A percentile compares a stretch with the other conserved stretches of the same genome.
Conservation (phyloP, 2,888 invertebrate genomes). For the Amaurobius ferox region DNA sequence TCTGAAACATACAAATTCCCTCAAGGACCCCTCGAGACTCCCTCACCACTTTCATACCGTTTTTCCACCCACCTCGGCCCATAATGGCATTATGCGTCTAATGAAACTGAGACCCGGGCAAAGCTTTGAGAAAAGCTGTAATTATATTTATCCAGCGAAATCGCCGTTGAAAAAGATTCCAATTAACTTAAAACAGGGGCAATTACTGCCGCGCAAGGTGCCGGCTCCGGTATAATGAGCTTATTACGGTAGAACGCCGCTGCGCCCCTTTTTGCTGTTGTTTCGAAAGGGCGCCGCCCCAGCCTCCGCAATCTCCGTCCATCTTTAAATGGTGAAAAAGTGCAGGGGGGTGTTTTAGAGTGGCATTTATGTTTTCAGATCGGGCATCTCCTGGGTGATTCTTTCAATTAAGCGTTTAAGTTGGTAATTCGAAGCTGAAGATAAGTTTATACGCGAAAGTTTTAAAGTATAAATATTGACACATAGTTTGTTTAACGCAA, state of each 20-base stretch:
- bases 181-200: slow-evolving; percentile 73
- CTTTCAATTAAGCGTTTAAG: slow-evolving; percentile 5
- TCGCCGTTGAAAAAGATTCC: slow-evolving; percentile 70
- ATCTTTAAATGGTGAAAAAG: slow-evolving; percentile 15
- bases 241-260: slow-evolving; percentile 59
- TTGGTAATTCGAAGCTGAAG: too few relatives aligned
- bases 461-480: too few relatives aligned
- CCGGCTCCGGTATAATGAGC: slow-evolving; percentile 62
- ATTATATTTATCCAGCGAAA: slow-evolving; percentile 70
- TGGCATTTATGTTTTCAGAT: not conserved
- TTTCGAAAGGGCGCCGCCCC: slow-evolving; percentile 9
- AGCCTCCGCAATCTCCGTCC: slow-evolving; percentile 15
- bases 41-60: slow-evolving; percentile 33
- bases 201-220: slow-evolving; percentile 64
- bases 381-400: too few relatives aligned
- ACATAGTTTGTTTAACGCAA: too few relatives aligned
- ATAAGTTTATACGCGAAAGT: too few relatives aligned
- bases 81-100: slow-evolving; percentile 64
- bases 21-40: not conserved
- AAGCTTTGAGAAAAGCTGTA: slow-evolving; percentile 57
- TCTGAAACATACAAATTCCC: not conserved
- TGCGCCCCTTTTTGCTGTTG: slow-evolving; percentile 30
- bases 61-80: slow-evolving; percentile 45
- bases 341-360: slow-evolving; percentile 14
- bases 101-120: slow-evolving; percentile 56